Evolutionary conservation across 35 echinoderm and acorn worm species (phyloP).

Genomic region (Apostichopus parvimensis): DNA sequence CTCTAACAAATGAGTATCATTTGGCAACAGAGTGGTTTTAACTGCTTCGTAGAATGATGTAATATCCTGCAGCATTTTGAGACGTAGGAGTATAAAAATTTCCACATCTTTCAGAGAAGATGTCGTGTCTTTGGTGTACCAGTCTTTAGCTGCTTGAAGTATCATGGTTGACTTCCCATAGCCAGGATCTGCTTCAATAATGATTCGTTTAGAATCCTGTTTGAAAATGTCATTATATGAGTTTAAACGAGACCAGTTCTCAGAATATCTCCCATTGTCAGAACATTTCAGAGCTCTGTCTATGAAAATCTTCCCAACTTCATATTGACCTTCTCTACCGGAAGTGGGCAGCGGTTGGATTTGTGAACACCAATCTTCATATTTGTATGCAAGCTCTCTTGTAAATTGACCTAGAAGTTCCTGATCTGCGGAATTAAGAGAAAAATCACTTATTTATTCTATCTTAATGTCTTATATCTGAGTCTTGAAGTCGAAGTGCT

Average conservation of each 20-base stretch:
- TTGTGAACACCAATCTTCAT: constrained; percentile 1
- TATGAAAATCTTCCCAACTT: constrained; percentile 7
- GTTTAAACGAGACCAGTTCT: not conserved
- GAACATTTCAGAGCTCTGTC: not conserved
- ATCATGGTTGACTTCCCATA: constrained; percentile 41
- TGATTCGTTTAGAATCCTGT: not conserved
- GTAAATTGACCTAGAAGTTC: not conserved
- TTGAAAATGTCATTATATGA: constrained; percentile 28
- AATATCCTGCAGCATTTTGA: not conserved
- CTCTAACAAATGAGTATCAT: not conserved
- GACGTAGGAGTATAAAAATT: not conserved
- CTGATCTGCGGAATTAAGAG: not conserved
- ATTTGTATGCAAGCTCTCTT: not conserved
- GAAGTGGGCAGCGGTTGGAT: not conserved
- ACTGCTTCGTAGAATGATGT: constrained; percentile 16
- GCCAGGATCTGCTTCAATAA: constrained; percentile 8
- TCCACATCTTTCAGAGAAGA: not conserved
- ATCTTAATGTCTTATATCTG: not conserved
- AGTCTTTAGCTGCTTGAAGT: constrained; percentile 19
- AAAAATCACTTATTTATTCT: not conserved
- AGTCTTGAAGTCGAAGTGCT: not conserved
- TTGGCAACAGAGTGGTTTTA: not conserved
- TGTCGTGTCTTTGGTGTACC: not conserved
- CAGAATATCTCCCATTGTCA: not conserved
- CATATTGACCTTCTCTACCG: not conserved